Evolutionary conservation across 2,888 invertebrate species (phyloP), one percentile per base, ranked within the genome.

Genomic region (Limnephilus rhombicus): DNA sequence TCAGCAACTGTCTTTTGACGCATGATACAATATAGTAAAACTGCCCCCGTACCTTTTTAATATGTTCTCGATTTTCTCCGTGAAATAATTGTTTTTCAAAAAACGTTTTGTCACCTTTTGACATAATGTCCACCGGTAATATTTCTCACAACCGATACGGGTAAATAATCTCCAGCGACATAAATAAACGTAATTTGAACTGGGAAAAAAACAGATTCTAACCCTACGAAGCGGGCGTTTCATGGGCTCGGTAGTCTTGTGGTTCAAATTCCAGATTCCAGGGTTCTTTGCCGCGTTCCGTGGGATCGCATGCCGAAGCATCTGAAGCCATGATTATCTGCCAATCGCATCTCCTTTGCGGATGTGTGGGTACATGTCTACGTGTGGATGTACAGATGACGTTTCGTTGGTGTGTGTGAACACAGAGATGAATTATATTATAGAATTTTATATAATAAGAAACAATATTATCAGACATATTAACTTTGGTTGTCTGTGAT

Each of bases 251-350:
- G 87, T 53, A 41, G 87, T 53, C 53, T 68, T 53, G 87, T 87
- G 87, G 53, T 87, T 68, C 87, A 49, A 45, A 86, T 86, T 88
- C 88, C 34, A 31, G 31, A 29, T 87, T 85, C 85, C 89, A 24
- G 88, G 88, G 45, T 41, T 87, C 88, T 88, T 89, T 9, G 29
- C 81, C 45, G 80, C 45, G 81, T 37, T 85, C 89, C 91, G 91
- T 91, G 91, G 91, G 91, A 91, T 91, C 85, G 85, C 85, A 91
- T 91, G 85, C 89, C 91, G 53, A 80, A 89, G 29, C 68, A 29
- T 24, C 53, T 68, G 53, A 68, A 34, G 68, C 83, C 31, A 41
- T 85, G 89, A 91, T 91, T 91, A 91, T 91, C 91, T 89, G 83
- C 37, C 41, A 37, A 91, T 89, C 89, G 49, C 89, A 91, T 91